Conservation (phyloP, 1,140 invertebrate species). For the Paraescarpia echinospica region DNA sequence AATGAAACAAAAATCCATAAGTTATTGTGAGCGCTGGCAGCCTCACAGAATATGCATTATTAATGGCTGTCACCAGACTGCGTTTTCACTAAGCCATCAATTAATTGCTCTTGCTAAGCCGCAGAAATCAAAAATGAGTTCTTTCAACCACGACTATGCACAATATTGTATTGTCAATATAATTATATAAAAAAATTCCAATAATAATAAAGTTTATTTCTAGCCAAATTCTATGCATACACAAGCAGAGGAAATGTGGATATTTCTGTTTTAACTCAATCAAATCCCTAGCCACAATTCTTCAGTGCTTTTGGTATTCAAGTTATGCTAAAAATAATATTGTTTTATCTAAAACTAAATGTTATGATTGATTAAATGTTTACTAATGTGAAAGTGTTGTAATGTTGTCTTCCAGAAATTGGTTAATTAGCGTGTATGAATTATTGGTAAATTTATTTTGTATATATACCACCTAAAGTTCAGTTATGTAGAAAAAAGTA, state of each 20-base stretch:
- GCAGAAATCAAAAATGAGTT: background rate
- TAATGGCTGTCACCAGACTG: background rate
- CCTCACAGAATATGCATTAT: background rate
- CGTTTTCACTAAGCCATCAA: background rate
- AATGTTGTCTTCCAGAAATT: background rate
- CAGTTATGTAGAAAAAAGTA: no score
- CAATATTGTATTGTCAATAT: no score
- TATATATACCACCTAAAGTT: no score
- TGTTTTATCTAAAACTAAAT: background rate
- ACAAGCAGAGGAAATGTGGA: background rate
- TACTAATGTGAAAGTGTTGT: background rate
- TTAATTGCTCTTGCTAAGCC: background rate
- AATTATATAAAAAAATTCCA: background rate
- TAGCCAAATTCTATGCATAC: background rate
- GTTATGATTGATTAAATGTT: background rate
- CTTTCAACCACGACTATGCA: no score
- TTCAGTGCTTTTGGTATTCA: background rate
- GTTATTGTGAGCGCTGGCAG: background rate
- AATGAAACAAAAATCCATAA: constrained; percentile 2
- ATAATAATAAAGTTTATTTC: background rate
- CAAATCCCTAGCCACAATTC: background rate
- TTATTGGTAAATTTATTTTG: no score
- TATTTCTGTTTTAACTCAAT: background rate
- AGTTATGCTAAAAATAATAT: background rate
- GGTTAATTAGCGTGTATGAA: background rate